Percentiles rank a stretch among this genome's conserved stretches.
phyloP scores from a whole-genome alignment of 2,888 invertebrate species.

The Theodoxus fluviatilis region DNA sequence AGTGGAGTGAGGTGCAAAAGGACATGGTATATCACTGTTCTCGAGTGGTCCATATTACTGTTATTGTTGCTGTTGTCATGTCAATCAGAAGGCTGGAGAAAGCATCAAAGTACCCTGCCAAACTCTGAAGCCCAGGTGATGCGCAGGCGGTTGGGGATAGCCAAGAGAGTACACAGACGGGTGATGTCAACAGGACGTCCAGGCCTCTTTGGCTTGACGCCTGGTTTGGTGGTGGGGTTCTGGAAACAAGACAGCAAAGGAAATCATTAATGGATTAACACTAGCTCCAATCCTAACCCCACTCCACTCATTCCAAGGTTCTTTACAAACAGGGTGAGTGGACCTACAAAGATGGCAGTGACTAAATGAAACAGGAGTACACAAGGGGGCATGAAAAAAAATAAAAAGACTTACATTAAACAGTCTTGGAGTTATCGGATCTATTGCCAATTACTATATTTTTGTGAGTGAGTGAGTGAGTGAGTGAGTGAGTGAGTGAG shows the following conservation, averaged over 20 bases:
- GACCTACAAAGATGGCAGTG: not conserved
- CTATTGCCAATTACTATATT: too few species aligned
- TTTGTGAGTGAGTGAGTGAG: too few species aligned
- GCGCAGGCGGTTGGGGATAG: constrained; percentile 76
- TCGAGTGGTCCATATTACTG: too few species aligned
- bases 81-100: too few species aligned
- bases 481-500: too few species aligned
- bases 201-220: constrained; percentile 94
- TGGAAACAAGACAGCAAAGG: constrained; percentile 64
- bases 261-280: not conserved
- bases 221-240: constrained; percentile 96
- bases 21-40: too few species aligned
- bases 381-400: not conserved
- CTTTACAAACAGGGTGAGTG: not conserved
- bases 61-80: too few species aligned
- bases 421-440: too few species aligned
- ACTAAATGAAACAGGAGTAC: constrained; percentile 2
- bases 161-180: constrained; percentile 59
- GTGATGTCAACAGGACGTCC: constrained; percentile 96
- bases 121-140: constrained; percentile 93
- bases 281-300: not conserved
- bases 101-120: constrained; percentile 72
- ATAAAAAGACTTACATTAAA: not conserved
- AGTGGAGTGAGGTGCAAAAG: too few species aligned
- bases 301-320: not conserved